Conservation (phyloP, 2,888 invertebrate genomes). For the Carterocephalus palaemon region DNA sequence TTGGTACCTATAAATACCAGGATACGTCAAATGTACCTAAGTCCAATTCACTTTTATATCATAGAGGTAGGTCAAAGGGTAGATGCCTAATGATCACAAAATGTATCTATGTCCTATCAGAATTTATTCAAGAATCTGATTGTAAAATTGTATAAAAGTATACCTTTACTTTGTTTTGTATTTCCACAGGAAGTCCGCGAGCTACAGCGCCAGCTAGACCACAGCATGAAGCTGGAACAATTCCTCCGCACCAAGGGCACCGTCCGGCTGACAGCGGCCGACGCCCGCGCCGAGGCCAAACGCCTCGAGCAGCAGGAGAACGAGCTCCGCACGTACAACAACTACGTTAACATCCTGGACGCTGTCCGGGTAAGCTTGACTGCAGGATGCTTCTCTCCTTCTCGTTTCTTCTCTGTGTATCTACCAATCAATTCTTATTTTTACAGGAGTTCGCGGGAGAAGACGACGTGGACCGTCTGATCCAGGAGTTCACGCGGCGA, state of each 20-base stretch:
- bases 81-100: too few species aligned
- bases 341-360: slow-evolving; percentile 86
- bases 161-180: too few species aligned
- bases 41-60: too few species aligned
- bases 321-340: slow-evolving; percentile 83
- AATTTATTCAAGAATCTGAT: too few species aligned
- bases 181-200: slow-evolving; percentile 90
- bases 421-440: not conserved
- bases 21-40: too few species aligned
- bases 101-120: too few species aligned
- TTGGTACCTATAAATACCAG: too few species aligned
- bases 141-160: too few species aligned
- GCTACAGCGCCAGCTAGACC: slow-evolving; percentile 89
- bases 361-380: slow-evolving; percentile 80
- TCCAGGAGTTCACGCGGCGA: slow-evolving; percentile 86
- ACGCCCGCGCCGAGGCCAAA: slow-evolving; percentile 85
- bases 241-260: slow-evolving; percentile 92
- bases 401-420: not conserved
- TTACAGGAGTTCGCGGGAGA: slow-evolving; percentile 80
- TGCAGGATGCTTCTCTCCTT: not conserved
- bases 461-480: slow-evolving; percentile 82
- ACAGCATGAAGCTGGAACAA: slow-evolving; percentile 89
- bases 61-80: too few species aligned
- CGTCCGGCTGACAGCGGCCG: slow-evolving; percentile 85
- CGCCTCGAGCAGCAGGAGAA: slow-evolving; percentile 82